Conservation (phyloP, 2,797 vertebrate genomes). For the Scomberomorus guttatus region DNA sequence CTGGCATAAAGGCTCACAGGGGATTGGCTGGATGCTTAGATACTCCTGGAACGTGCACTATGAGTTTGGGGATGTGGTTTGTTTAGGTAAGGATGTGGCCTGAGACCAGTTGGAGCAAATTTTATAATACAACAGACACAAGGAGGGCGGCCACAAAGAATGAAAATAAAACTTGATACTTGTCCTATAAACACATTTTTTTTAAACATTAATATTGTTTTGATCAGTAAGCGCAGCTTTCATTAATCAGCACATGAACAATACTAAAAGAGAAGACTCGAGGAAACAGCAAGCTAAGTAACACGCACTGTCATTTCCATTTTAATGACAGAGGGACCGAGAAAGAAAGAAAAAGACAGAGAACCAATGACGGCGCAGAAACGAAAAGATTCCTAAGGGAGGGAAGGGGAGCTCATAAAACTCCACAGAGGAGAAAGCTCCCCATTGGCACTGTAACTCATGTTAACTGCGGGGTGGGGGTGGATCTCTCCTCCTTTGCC, state of each 20-base stretch:
- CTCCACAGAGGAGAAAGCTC: constrained; percentile 62
- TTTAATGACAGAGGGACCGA: constrained; percentile 45
- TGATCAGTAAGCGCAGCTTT: constrained; percentile 23
- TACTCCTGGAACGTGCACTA: constrained; percentile 36
- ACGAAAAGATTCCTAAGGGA: constrained; percentile 69
- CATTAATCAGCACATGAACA: constrained; percentile 36
- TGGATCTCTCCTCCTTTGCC: constrained; percentile 58
- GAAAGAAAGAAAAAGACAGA: constrained; percentile 39
- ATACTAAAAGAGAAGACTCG: not conserved
- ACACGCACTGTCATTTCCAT: constrained; percentile 42
- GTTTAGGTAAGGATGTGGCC: constrained; percentile 53
- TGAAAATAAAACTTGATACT: constrained; percentile 31
- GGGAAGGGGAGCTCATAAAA: constrained; percentile 72
- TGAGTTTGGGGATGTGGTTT: constrained; percentile 59
- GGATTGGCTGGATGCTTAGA: constrained; percentile 57
- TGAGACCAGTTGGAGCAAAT: constrained; percentile 40
- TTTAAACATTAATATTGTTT: constrained; percentile 16
- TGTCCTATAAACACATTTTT: constrained; percentile 16
- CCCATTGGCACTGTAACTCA: constrained; percentile 85
- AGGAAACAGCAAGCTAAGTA: constrained; percentile 19
- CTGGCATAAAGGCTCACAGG: constrained; percentile 57
- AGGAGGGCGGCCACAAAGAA: constrained; percentile 32
- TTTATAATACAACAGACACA: constrained; percentile 27
- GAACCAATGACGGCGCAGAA: constrained; percentile 60
- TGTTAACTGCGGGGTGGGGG: constrained; percentile 85